phyloP scores from a whole-genome alignment of 2,888 invertebrate genomes.

The Oligia strigilis region DNA sequence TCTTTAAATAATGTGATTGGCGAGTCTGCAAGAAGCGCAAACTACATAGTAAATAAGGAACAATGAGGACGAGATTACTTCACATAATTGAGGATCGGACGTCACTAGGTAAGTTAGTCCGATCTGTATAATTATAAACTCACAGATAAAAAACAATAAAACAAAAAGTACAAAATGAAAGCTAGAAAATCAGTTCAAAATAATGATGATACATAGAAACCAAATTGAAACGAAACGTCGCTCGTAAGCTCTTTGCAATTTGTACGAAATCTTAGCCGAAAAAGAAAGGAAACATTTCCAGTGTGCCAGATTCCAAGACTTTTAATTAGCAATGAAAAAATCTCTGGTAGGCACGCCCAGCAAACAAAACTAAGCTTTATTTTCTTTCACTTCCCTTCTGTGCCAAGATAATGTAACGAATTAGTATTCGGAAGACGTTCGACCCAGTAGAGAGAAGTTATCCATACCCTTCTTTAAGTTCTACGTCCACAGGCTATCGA shows the following conservation, averaged over 20 bases:
- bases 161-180: not conserved
- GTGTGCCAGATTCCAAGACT: slow-evolving; percentile 68
- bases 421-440: slow-evolving; percentile 76
- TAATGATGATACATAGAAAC: slow-evolving; percentile 11
- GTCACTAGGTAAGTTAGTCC: too few species aligned
- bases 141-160: not conserved
- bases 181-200: not conserved
- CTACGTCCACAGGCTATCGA: slow-evolving; percentile 63
- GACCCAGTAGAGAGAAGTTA: slow-evolving; percentile 68
- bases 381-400: slow-evolving; percentile 70
- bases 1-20: too few species aligned
- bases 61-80: too few species aligned
- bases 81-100: too few species aligned
- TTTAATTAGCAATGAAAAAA: slow-evolving; percentile 77
- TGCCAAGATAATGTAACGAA: slow-evolving; percentile 69
- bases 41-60: too few species aligned
- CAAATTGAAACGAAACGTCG: slow-evolving; percentile 31
- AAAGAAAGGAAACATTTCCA: slow-evolving; percentile 64
- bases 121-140: too few species aligned
- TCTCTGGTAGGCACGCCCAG: slow-evolving; percentile 65
- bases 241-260: slow-evolving; percentile 37
- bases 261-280: slow-evolving; percentile 45
- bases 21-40: too few species aligned
- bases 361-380: slow-evolving; percentile 70
- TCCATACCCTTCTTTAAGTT: slow-evolving; percentile 70